These are phyloP conservation scores for Troides oblongomaculatus DNA, from an alignment of 2,888 invertebrate species.

Conservation along the genomic window DNA sequence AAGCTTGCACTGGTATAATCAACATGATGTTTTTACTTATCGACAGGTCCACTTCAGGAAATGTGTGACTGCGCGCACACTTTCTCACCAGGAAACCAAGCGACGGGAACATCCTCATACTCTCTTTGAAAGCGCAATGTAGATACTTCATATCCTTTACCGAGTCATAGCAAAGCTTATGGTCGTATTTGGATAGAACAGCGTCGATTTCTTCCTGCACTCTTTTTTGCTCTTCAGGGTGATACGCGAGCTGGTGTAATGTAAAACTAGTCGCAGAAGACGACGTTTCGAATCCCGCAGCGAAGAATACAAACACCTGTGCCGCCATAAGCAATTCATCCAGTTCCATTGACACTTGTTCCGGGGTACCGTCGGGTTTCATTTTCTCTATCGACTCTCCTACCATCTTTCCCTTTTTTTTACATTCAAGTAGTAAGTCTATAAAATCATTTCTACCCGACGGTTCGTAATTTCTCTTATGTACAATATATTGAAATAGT, in stretches of 20 bases:
- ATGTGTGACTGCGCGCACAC: slow-evolving; percentile 47
- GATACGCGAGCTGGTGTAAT: slow-evolving; percentile 56
- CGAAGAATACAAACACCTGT: slow-evolving; percentile 18
- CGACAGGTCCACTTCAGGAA: slow-evolving; percentile 48
- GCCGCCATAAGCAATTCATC: slow-evolving; percentile 11
- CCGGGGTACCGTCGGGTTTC: slow-evolving; percentile 29
- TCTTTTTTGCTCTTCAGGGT: slow-evolving; percentile 51
- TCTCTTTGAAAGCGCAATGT: slow-evolving; percentile 55
- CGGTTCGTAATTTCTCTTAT: slow-evolving; percentile 31
- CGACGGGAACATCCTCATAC: slow-evolving; percentile 59
- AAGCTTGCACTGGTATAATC: slow-evolving; percentile 44
- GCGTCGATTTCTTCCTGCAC: slow-evolving; percentile 53
- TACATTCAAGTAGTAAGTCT: slow-evolving; percentile 31
- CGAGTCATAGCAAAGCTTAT: slow-evolving; percentile 54
- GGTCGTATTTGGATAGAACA: slow-evolving; percentile 45
- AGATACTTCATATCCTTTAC: slow-evolving; percentile 60
- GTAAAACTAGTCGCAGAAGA: slow-evolving; percentile 65
- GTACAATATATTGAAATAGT: slow-evolving; percentile 31
- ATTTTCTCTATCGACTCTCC: slow-evolving; percentile 33
- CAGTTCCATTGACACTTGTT: slow-evolving; percentile 25
- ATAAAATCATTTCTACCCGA: slow-evolving; percentile 33
- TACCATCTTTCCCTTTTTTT: slow-evolving; percentile 31
- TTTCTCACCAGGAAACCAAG: slow-evolving; percentile 52
- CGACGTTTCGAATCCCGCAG: slow-evolving; percentile 73
- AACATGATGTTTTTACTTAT: slow-evolving; percentile 52